Conservation (phyloP, 2,888 invertebrate genomes). For the Corbicula japonica region DNA sequence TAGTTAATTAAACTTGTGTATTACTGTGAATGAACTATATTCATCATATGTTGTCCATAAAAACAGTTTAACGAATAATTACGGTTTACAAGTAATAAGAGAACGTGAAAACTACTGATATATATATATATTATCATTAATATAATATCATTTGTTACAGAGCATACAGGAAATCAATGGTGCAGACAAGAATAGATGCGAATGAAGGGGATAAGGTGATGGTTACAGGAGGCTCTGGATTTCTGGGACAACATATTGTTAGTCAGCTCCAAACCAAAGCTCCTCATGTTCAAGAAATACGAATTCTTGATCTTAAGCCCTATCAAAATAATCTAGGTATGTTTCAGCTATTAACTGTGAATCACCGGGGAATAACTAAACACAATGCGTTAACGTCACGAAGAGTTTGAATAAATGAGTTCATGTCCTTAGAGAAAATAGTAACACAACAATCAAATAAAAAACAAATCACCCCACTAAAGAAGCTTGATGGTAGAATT, state of each 20-base stretch:
- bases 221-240: conserved; percentile 88
- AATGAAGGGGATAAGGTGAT: conserved; percentile 68
- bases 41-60: background rate
- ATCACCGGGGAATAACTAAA: too few relatives aligned
- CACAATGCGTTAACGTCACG: too few relatives aligned
- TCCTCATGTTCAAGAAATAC: conserved; percentile 88
- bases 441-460: too few relatives aligned
- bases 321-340: conserved; percentile 88
- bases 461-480: too few relatives aligned
- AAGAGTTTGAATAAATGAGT: too few relatives aligned
- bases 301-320: conserved; percentile 88
- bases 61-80: background rate
- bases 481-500: too few relatives aligned
- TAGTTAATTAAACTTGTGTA: too few relatives aligned
- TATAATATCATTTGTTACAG: background rate
- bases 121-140: background rate
- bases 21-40: too few relatives aligned
- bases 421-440: too few relatives aligned
- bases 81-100: background rate
- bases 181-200: background rate
- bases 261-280: conserved; percentile 88
- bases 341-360: too few relatives aligned
- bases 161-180: background rate
- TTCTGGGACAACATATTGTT: conserved; percentile 90
- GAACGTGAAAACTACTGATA: background rate